Evolutionary conservation across 2,113 vertebrate genomes (phyloP).

Genomic region (sheep (Ovis aries)): ARS-UI_Ramb_v3.0 NC_056055.1:182410501-182411000

Average conservation of each 20-base stretch:
- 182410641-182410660: neutral
- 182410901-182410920: neutral
- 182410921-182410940: neutral
- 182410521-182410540: neutral
- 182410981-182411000: neutral
- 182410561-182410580: neutral
- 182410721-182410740: neutral
- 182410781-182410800: neutral
- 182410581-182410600: neutral
- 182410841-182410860: neutral
- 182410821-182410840: neutral
- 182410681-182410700: neutral
- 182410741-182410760: neutral
- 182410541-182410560: neutral
- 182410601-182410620: neutral
- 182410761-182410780: neutral
- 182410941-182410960: neutral
- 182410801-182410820: neutral
- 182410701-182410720: neutral
- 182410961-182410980: neutral
- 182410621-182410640: neutral
- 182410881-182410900: neutral
- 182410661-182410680: neutral
- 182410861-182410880: neutral
- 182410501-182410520: neutral